Base-by-base conservation (phyloP, 2,797 vertebrate species). In the Poeciliopsis infans region DNA sequence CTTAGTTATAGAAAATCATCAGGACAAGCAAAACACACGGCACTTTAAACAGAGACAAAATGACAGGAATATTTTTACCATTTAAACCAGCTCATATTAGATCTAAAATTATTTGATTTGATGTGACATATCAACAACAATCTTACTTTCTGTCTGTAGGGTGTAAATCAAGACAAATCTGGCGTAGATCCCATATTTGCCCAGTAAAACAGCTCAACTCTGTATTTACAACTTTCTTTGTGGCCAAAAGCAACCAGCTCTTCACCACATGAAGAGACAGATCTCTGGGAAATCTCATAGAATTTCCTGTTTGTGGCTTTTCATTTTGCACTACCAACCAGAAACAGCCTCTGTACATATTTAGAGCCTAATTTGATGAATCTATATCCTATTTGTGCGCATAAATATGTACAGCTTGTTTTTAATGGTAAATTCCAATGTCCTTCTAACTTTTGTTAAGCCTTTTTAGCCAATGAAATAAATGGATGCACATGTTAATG, bases 221-320 rank as follows among this genome's bases (percentile, higher is more conserved):
- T 84, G 73, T 83, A 55, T 92, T 88, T 89, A 86, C 80, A 86
- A 82, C 86, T 87, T 91, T 89, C 86, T 86, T 91, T 89, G 84
- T 2, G 71, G 90, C 73, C 55, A 53, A 83, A 41, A 81, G 87
- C 86, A 78, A 83, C 83, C 85, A 78, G 43, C 68, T 47, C 74
- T 76, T 57, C 51, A 36, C 88, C 88, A 91, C 91, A 92, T 89
- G 18, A 89, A 89, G 81, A 83, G 74, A 66, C 61, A 81, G 33
- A 88, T 92, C 74, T 88, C 80, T 86, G 86, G 79, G 87, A 90
- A 91, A 91, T 90, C 88, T 80, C 85, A 80, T 66, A 87, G 82
- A 76, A 87, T 90, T 93, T 94, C 91, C 92, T 93, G 89, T 94
- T 92, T 91, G 91, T 81, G 82, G 84, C 45, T 3, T 85, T 88